Evolutionary conservation across 1,140 invertebrate species (phyloP), one percentile per base, ranked within the genome.

Genomic region (Meloidogyne chitwoodi): DNA sequence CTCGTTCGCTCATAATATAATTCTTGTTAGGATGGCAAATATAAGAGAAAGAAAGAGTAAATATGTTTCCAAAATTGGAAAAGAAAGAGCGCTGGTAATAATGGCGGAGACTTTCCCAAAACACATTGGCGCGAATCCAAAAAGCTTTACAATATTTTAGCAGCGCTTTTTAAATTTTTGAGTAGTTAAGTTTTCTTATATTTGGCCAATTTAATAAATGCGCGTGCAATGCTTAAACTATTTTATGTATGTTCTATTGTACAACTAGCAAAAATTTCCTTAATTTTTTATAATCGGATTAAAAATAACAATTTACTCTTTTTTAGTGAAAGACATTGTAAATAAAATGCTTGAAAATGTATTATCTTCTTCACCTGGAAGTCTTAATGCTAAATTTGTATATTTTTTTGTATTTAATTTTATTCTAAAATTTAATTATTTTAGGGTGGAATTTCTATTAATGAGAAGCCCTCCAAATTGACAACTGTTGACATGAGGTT

Each of bases 321-420:
- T 56, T 56, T 56, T 56, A 56, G 48, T 56, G 19, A 56, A 56
- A 56, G 12, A 56, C 19, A 56, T 56, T 56, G 48, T 56, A 56
- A 56, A 56, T n/a, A 56, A 83, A 27, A 84, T 85, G 73, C 83
- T 86, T 19, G 84, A 84, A 27, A 79, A 84, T 56, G 83, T 86
- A n/a, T 68, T 84, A 24, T 74, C 44, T 38, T 84, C 84, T 24
- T 84, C 82, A 24, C 83, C 83, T n/a, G 80, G 73, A 8, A 75
- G 78, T 34, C 62, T 83, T 31, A 82, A 79, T 41, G 34, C 48
- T 29, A 31, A 81, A 63, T 56, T 56, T 83, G 80, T 29, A 79
- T 80, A 75, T 84, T 81, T 74, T 72, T 84, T 48, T 48, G 77
- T 11, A 16, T 5, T 56, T 6, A 1, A n/a, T 56, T 56, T n/a